phyloP scores from a whole-genome alignment of 2,797 vertebrate species.

The Strix occidentalis region DNA sequence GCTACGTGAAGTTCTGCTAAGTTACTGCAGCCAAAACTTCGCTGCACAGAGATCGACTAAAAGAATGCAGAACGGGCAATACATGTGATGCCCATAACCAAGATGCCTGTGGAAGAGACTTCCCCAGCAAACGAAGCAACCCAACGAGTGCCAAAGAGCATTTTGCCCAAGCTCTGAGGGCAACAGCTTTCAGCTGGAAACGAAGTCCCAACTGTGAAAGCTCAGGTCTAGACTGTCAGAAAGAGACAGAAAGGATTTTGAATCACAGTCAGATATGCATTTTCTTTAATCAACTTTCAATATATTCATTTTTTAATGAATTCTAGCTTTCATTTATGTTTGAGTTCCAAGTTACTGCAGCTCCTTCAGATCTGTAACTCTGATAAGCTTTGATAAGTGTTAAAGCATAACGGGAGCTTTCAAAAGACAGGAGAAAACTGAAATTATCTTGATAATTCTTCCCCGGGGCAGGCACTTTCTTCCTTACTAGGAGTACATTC shows the following conservation, averaged over 20 bases:
- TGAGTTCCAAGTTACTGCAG: not conserved
- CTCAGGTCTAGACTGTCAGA: not conserved
- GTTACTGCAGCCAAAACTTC: not conserved
- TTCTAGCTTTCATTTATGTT: not conserved
- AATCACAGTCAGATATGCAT: not conserved
- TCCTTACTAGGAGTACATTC: not conserved
- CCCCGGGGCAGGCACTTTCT: not conserved
- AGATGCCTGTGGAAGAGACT: not conserved
- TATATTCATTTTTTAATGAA: not conserved
- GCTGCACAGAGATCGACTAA: not conserved
- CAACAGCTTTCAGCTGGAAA: not conserved
- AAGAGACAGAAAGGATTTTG: not conserved
- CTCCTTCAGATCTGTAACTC: not conserved
- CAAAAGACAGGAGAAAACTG: not conserved
- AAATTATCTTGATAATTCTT: not conserved
- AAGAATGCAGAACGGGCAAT: not conserved
- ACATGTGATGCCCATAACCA: fast-evolving
- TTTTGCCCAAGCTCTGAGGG: not conserved
- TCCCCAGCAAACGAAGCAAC: not conserved
- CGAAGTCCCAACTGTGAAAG: not conserved
- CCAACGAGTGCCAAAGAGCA: not conserved
- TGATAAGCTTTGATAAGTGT: not conserved
- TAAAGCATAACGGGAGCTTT: not conserved
- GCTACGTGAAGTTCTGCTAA: not conserved
- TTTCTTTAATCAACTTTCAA: not conserved